Evolutionary conservation across 1,140 invertebrate genomes (phyloP), one percentile per base, ranked within the genome.

Genomic region (Nephila pilipes): DNA sequence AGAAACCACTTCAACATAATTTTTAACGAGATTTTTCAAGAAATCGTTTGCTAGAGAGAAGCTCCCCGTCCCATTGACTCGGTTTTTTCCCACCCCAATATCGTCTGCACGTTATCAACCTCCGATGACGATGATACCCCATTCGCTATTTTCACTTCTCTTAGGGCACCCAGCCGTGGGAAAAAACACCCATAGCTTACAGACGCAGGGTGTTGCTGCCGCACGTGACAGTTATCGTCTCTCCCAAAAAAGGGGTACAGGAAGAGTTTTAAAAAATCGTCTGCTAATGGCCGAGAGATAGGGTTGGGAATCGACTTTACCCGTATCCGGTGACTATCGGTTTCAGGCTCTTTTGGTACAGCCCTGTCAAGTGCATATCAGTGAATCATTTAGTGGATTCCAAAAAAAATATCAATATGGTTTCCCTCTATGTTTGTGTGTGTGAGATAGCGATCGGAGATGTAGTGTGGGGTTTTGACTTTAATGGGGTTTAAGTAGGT

Each of bases 191-290:
- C 25, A 32, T 54, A 5, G 57, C 32, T 55, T 29, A 29, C 60
- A 22, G 25, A 36, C 36, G 57, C 57, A 57, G 79, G 89, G 75
- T 60, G 79, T 90, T 83, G 89, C 29, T 36, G 10, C 12, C 63
- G 79, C 89, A 90, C 89, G 87, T 89, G 87, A 89, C 69, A 79
- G 87, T 79, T 89, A 89, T 89, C 87, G 87, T 79, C 38, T 36
- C 14, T n/a, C 60, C 5, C 12, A 89, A 79, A 89, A 89, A 89
- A 89, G 87, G 87, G 69, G 89, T 90, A 20, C 55, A 60, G 55
- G 89, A 90, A 54, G 89, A 58, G 55, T 81, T 90, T 90, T 81
- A 90, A 90, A 90, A 90, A 90, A 46, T 90, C 89, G 89, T 90
- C 89, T 81, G 89, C 89, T 80, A 80, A 81, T 81, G 79, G 75